Base-by-base conservation (phyloP, 2,888 invertebrate species). In the Smittia sp. region DNA sequence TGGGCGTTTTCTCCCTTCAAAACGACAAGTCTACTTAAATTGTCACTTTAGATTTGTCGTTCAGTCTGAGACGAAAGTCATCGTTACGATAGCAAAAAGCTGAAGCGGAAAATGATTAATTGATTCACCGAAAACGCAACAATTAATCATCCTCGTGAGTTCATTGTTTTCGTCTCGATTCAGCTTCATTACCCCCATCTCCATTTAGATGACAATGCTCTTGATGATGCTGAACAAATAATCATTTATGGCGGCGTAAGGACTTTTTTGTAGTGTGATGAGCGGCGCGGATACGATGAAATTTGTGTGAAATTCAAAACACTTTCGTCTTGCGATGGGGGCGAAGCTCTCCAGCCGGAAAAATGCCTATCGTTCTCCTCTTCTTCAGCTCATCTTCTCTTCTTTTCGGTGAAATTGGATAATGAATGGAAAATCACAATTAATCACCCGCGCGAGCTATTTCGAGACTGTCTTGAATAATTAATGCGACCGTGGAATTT, bases 41-140 rank as follows among this genome's bases (percentile, higher is more conserved):
- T 72, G 72, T 72, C 72, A 72, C 62, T 72, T 72, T 72, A 39
- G 62, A 72, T 72, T 70, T 54, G 69, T 70, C 68, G 66, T 68
- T 22, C 46, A 18, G 46, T 46, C 24, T 32, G 13, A 58, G 20
- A 22, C 46, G 58, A 63, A 32, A 72, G 72, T 25, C 62, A 62
- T 39, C 39, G 62, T 54, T n/a, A n/a, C 25, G 27, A 63, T 27
- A 63, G 15, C 27, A 24, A 2, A 25, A 24, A 63, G 27, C 25
- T 6, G 41, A 41, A 41, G 46, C 20, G 15, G 18, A 62, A 62
- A 62, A 72, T 72, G 72, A 72, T 72, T 72, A 72, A 72, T 72
- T 72, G 72, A 72, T 72, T 72, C 39, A n/a, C 27, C 20, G n/a
- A 62, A 72, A 72, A 72, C 39, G 52, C 25, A 62, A 72, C 32